Evolutionary conservation across 2,797 vertebrate species (phyloP), one percentile per base, ranked within the genome.

Genomic region (Gastrophryne carolinensis): DNA sequence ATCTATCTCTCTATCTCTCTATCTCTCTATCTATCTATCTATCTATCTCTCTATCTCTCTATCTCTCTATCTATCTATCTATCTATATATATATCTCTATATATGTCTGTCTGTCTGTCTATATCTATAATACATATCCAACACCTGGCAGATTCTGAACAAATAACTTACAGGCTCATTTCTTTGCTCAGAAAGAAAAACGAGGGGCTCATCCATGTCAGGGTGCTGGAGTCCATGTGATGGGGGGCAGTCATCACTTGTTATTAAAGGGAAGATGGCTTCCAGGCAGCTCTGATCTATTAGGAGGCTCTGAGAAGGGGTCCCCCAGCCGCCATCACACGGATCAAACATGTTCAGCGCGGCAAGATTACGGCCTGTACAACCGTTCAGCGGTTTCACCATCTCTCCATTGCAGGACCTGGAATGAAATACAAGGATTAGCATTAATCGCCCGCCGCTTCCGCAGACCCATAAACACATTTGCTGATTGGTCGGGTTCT

Each of bases 361-460:
- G 66, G 76, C 66, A 27, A 57, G n/a, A 41, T 44, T 44, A 24
- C 44, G 24, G 12, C 47, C 15, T 7, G 15, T 32, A 21, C 39
- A 17, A 41, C 56, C 8, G 2, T 63, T 44, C 23, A 7, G 34
- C 37, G 4, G 50, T 13, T 53, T 0, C 29, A 70, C 23, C 5
- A 8, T 30, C 44, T 70, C 49, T 81, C 80, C 56, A 61, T 73
- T 6, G n/a, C 15, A 69, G 54, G 54, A 49, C 76, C 83, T 86
- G 60, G 72, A 82, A 83, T 19, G 61, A 23, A 50, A 35, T 15
- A 58, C 21, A 54, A 29, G 13, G 12, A 15, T 12, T 13, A 39
- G 3, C 21, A n/a, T n/a, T n/a, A n/a, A n/a, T n/a, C n/a, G n/a
- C n/a, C n/a, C n/a, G n/a, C n/a, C n/a, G n/a, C n/a, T n/a, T n/a